Conservation (phyloP, 2,888 invertebrate genomes). For the Ormyrus rosae region DNA sequence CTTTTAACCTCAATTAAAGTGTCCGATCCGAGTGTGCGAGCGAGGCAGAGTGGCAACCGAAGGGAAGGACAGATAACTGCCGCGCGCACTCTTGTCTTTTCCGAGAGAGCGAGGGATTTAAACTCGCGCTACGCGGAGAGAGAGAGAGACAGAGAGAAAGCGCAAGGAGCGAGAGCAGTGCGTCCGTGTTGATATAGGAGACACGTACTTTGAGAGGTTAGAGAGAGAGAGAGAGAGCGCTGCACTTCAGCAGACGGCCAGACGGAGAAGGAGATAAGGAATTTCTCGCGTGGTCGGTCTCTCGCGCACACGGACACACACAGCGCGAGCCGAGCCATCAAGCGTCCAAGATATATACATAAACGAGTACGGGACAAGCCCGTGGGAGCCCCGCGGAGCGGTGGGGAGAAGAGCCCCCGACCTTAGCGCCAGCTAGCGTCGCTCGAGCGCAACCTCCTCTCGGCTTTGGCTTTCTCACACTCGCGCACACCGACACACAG, state of each 20-base stretch:
- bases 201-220: background rate
- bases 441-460: background rate
- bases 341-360: background rate
- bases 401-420: background rate
- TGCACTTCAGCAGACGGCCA: background rate
- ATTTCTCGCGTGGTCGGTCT: slow-evolving; percentile 22
- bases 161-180: too few species aligned
- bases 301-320: background rate
- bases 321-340: background rate
- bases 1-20: slow-evolving; percentile 38
- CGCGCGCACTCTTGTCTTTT: background rate
- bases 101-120: background rate
- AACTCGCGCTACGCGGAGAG: slow-evolving; percentile 6
- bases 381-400: slow-evolving; percentile 10
- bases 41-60: slow-evolving; percentile 1
- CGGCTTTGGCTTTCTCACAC: too few species aligned
- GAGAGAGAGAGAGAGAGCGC: slow-evolving; percentile 11
- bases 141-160: background rate
- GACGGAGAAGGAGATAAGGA: slow-evolving; percentile 2
- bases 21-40: slow-evolving; percentile 3
- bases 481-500: too few species aligned
- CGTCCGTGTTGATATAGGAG: too few species aligned
- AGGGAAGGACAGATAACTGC: too few species aligned
- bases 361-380: slow-evolving; percentile 13
- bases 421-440: slow-evolving; percentile 20